phyloP scores from a whole-genome alignment of 2,113 vertebrate species.

The Zosterops pallidus region DNA sequence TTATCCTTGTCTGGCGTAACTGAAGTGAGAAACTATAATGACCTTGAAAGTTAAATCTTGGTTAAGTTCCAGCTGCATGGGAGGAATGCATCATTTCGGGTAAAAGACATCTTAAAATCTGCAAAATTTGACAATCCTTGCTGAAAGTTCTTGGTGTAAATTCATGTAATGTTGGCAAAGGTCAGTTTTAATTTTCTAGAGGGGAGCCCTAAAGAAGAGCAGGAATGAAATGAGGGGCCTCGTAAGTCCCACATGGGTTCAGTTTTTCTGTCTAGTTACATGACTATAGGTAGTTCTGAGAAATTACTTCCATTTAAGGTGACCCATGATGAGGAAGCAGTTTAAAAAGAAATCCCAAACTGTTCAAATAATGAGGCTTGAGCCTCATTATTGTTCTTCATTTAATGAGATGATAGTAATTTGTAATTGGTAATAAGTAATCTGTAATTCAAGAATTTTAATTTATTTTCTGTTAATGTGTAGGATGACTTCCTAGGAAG shows the following conservation, averaged over 20 bases:
- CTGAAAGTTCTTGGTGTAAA: not conserved
- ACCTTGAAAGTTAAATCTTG: not conserved
- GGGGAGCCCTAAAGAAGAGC: not conserved
- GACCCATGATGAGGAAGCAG: not conserved
- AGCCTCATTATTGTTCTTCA: not conserved
- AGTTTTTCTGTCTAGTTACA: not conserved
- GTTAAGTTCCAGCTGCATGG: not conserved
- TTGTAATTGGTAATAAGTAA: not conserved
- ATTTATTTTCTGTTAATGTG: conserved; percentile 12
- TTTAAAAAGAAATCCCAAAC: not conserved
- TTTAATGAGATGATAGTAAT: not conserved
- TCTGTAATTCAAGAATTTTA: not conserved
- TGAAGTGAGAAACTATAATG: not conserved
- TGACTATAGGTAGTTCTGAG: not conserved
- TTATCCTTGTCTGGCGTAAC: not conserved
- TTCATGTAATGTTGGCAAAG: not conserved
- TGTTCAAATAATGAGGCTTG: not conserved
- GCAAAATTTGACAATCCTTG: not conserved
- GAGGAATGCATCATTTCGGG: not conserved
- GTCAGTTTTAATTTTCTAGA: not conserved
- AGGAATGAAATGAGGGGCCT: not conserved
- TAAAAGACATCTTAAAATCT: not conserved
- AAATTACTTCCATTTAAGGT: not conserved
- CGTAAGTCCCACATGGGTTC: not conserved
- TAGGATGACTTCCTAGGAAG: not conserved